Evolutionary conservation across 2,888 invertebrate species (phyloP).

Genomic region (Synanthedon vespiformis): DNA sequence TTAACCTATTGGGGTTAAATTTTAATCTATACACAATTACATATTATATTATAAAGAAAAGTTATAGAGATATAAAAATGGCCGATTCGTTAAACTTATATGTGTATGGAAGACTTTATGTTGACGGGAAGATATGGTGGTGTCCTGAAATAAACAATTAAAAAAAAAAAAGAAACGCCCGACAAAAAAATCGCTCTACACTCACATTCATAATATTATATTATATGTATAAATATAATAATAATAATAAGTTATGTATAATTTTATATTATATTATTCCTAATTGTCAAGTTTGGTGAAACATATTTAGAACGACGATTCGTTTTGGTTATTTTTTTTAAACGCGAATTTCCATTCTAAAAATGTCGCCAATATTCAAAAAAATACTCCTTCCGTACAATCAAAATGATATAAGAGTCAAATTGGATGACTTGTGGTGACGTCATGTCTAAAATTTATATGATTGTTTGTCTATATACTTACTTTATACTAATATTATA

Average conservation of each 20-base stretch:
- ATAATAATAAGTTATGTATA: not conserved
- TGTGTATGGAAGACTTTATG: slow-evolving; percentile 7
- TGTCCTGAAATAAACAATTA: slow-evolving; percentile 1
- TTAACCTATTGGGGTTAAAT: too few species aligned
- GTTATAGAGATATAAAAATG: too few species aligned
- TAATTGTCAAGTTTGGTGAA: slow-evolving; percentile 12
- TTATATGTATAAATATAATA: not conserved
- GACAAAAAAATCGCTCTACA: slow-evolving; percentile 2
- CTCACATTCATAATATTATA: slow-evolving; percentile 4
- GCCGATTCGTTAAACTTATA: slow-evolving; percentile 3
- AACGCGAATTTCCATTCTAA: slow-evolving; percentile 5
- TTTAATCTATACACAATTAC: too few species aligned
- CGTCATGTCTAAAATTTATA: too few species aligned
- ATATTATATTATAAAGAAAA: too few species aligned
- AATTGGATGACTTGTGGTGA: too few species aligned
- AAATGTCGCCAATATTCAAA: too few species aligned
- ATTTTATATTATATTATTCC: slow-evolving; percentile 3
- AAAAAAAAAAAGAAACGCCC: not conserved
- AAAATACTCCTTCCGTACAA: too few species aligned
- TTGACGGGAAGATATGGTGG: slow-evolving; percentile 4
- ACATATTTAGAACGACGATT: slow-evolving; percentile 15
- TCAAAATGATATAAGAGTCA: too few species aligned
- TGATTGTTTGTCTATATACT: too few species aligned
- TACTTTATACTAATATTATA: too few species aligned
- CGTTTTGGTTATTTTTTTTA: slow-evolving; percentile 11